Evolutionary conservation across 2,888 invertebrate species (phyloP).

Genomic region (Clostera curtula): DNA sequence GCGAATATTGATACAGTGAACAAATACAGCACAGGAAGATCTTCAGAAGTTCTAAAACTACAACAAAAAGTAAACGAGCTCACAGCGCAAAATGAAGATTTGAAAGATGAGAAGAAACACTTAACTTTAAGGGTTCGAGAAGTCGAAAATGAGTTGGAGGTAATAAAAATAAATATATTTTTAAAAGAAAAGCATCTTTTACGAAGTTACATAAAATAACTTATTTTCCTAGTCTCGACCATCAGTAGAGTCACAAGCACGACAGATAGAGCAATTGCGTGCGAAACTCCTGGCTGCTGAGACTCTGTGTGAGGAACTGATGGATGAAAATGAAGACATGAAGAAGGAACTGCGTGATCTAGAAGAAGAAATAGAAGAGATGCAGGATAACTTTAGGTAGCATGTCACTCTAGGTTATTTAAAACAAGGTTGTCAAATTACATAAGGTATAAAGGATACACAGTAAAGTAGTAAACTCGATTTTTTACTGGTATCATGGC

Average conservation of each 20-base stretch:
- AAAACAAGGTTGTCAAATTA: neutral
- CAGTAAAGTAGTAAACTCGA: too few species aligned
- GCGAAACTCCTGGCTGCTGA: slow-evolving; percentile 93
- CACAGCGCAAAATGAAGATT: slow-evolving; percentile 85
- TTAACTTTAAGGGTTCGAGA: slow-evolving; percentile 82
- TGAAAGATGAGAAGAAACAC: slow-evolving; percentile 85
- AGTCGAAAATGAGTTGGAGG: slow-evolving; percentile 81
- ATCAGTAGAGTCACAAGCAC: slow-evolving; percentile 72
- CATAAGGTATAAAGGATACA: too few species aligned
- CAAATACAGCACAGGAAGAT: slow-evolving; percentile 79
- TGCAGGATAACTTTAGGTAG: slow-evolving; percentile 95
- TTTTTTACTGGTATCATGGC: too few species aligned
- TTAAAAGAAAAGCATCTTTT: neutral
- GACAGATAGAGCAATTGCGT: slow-evolving; percentile 81
- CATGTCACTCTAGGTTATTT: neutral
- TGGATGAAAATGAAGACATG: slow-evolving; percentile 97
- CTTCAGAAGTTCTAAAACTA: slow-evolving; percentile 84
- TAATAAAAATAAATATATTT: slow-evolving; percentile 15
- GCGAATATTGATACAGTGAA: slow-evolving; percentile 86
- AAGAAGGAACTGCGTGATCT: slow-evolving; percentile 94
- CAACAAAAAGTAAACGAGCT: slow-evolving; percentile 92
- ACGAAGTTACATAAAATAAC: neutral
- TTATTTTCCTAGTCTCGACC: slow-evolving; percentile 55
- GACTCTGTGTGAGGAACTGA: slow-evolving; percentile 91
- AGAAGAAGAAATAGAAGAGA: slow-evolving; percentile 98